Conservation (phyloP, 2,888 invertebrate species). For the Lasioglossum zephyrum region DNA sequence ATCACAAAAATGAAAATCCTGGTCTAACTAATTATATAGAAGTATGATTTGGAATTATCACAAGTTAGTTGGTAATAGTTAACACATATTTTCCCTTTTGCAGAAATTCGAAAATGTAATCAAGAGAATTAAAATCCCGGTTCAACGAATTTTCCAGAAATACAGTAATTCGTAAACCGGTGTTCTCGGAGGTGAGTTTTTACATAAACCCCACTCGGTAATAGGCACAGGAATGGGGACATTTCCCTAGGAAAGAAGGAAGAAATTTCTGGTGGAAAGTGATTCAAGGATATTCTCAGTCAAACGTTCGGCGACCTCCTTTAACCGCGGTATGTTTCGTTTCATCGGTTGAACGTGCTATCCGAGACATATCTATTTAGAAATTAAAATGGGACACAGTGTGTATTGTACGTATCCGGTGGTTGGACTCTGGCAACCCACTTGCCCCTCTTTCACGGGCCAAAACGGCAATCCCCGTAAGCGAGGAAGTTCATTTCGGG, state of each 20-base stretch:
- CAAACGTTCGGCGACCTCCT: constrained; percentile 10
- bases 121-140: not conserved
- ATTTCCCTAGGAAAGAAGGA: not conserved
- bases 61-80: not conserved
- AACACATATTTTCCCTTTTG: not conserved
- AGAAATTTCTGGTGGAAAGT: constrained; percentile 1
- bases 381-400: constrained; percentile 23
- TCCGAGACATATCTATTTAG: constrained; percentile 12
- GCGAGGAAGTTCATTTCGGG: constrained; percentile 65
- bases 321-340: not conserved
- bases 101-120: not conserved
- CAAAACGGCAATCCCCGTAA: constrained; percentile 67
- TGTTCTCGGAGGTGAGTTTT: not conserved
- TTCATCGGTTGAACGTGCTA: constrained; percentile 6
- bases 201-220: not conserved
- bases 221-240: not conserved
- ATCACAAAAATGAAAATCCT: not conserved
- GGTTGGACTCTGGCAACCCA: constrained; percentile 39
- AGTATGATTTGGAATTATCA: not conserved
- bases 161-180: not conserved
- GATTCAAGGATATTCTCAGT: not conserved
- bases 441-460: constrained; percentile 57
- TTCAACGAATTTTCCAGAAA: not conserved
- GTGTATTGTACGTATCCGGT: constrained; percentile 30
- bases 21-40: not conserved